These are phyloP conservation scores for Neotragus moschatus DNA, from an alignment of 2,113 vertebrate species.

Conservation along the genomic window DNA sequence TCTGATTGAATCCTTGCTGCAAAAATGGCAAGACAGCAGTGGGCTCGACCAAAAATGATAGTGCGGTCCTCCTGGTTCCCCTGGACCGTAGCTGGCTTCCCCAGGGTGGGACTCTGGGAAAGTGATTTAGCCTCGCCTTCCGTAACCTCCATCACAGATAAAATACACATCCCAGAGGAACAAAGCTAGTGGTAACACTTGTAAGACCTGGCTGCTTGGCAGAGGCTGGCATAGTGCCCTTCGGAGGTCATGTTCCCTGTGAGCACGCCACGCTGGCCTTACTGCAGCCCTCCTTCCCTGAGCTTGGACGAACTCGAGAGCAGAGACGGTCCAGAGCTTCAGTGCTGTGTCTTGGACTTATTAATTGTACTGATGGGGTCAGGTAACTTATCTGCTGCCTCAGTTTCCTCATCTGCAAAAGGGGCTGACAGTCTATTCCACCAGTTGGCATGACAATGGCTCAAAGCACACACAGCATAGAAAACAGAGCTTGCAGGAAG, in stretches of 20 bases:
- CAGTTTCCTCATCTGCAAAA: not conserved
- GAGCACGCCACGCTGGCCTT: fast-evolving
- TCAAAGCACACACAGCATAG: not conserved
- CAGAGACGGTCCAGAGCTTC: fast-evolving
- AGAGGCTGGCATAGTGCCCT: fast-evolving
- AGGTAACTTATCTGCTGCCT: not conserved
- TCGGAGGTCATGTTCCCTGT: fast-evolving
- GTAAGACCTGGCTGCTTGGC: not conserved
- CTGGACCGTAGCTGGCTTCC: too few species aligned
- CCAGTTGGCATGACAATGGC: not conserved
- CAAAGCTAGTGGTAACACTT: not conserved
- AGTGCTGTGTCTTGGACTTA: fast-evolving
- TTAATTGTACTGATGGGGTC: not conserved
- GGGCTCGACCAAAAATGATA: fast-evolving
- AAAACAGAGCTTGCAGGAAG: not conserved
- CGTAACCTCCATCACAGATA: too few species aligned
- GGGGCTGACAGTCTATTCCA: not conserved
- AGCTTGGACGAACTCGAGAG: too few species aligned
- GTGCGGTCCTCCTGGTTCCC: fast-evolving
- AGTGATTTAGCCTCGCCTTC: not conserved
- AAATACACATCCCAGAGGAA: not conserved
- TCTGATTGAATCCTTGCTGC: not conserved
- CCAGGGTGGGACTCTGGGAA: not conserved
- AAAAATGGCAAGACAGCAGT: not conserved
- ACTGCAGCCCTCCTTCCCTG: fast-evolving